Evolutionary conservation across 1,140 invertebrate genomes (phyloP), one percentile per base, ranked within the genome.

Genomic region (Octopus bimaculoides): DNA sequence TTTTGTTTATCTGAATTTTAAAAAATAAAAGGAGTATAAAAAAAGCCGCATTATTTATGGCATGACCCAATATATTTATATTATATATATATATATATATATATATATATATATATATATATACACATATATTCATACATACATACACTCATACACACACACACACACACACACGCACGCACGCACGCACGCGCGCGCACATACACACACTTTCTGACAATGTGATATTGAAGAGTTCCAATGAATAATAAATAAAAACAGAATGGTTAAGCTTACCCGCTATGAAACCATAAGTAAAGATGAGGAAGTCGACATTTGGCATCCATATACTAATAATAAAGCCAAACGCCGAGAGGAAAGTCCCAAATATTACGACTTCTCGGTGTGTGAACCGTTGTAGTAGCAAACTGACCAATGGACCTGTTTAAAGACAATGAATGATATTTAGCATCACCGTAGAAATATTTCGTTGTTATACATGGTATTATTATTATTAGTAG

Each of bases 391-490:
- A 98, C 79, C 94, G 91, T 86, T 95, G 95, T 9, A 92, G 89
- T 78, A 98, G 89, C 2, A 94, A 94, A 81, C 96, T 97, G 0
- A 97, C 97, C 86, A 99, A 94, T 1, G 98, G 98, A 82, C 98
- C 98, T 93, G 89, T 55, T 82, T 88, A 78, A n/a, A 9, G 54
- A 14, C 52, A 54, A 52, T 26, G 69, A 69, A 41, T 41, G 26
- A 41, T 41, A 41, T 41, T 41, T 41, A 41, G 26, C 26, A 41
- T 41, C 1, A 41, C 26, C 26, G 26, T 41, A 41, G 26, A 41
- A 41, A 41, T 41, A 41, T 41, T 41, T 41, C 26, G 26, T 41
- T 41, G 26, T 41, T 41, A 41, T 41, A 41, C 3, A 41, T 41
- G 0, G 26, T 41, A 41, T 41, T 41, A 41, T 41, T 41, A 41